Evolutionary conservation across 2,113 vertebrate species (phyloP), one percentile per base, ranked within the genome.

Genomic region (Orientallactaga bullata): DNA sequence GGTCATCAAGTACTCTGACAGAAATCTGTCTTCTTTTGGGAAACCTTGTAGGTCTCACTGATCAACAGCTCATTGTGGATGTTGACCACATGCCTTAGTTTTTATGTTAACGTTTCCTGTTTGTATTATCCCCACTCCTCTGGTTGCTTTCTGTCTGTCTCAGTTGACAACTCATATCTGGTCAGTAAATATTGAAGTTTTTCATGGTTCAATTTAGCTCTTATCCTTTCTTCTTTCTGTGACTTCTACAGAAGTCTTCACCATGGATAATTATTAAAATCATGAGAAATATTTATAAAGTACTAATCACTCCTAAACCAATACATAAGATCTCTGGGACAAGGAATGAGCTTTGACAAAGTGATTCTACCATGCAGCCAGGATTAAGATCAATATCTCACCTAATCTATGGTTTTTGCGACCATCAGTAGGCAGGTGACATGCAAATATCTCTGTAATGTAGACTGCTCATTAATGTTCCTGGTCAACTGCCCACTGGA

Each of bases 221-320:
- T 78, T 84, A 8, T 63, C 24, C 24, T 18, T 84, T 30, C 60
- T 71, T 86, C 18, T 39, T 2, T 71, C 42, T 85, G n/a, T 5
- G 78, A 21, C 15, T 7, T 88, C 32, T 89, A 42, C 28, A 63
- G 18, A 42, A 55, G 66, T 91, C 88, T n/a, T 61, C 47, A 39
- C 15, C 13, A n/a, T 69, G 37, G 28, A 74, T 94, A n/a, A 85
- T 80, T 89, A 55, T 69, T 85, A 91, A 80, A 85, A 88, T 80
- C 10, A 68, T 68, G 39, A 91, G 20, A 89, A 11, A 7, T 77
- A 23, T 85, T 76, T 71, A 80, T 91, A 94, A 81, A 76, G 18
- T 47, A 71, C 13, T 71, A 5, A 28, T 61, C 12, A 39, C 15
- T 82, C 15, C 2, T 37, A 4, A 37, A 32, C 2, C n/a, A 93